These are phyloP conservation scores for Oxygymnocypris stewartii DNA, from an alignment of 2,113 vertebrate genomes.

Conservation along the genomic window DNA sequence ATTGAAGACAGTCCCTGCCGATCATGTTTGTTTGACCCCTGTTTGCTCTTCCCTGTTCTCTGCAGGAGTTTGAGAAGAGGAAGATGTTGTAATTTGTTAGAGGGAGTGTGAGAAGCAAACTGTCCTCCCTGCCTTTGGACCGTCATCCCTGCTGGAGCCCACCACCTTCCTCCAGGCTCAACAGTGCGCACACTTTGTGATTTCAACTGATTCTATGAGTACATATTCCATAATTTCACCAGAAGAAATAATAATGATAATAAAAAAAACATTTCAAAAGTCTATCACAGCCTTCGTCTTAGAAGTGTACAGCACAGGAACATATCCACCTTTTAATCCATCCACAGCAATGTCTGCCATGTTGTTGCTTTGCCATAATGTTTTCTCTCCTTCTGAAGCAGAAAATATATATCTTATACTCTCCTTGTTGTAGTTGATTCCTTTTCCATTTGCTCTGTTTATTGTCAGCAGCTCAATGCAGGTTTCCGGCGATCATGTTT, in stretches of 20 bases:
- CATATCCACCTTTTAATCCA: neutral
- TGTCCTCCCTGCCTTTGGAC: conserved; percentile 43
- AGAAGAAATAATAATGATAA: conserved; percentile 32
- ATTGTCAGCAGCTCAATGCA: neutral
- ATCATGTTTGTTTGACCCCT: conserved; percentile 5
- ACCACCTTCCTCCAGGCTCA: conserved; percentile 54
- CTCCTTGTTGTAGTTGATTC: conserved; percentile 31
- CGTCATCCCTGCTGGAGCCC: conserved; percentile 48
- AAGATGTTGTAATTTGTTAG: conserved; percentile 74
- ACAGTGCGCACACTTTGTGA: conserved; percentile 14
- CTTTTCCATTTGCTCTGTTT: neutral
- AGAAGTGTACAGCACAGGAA: conserved; percentile 37
- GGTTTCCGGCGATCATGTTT: neutral
- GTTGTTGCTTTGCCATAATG: conserved; percentile 15
- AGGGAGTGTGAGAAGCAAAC: neutral
- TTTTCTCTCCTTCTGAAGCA: conserved; percentile 11
- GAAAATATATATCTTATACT: conserved; percentile 23
- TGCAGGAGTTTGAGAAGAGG: conserved; percentile 81
- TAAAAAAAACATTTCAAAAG: conserved; percentile 22
- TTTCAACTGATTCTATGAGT: conserved; percentile 11
- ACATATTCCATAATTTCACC: neutral
- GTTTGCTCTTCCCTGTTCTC: conserved; percentile 46
- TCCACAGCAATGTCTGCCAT: neutral
- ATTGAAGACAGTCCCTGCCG: neutral
- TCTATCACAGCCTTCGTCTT: conserved; percentile 29